phyloP scores from a whole-genome alignment of 2,888 invertebrate genomes.

The Ichneumon xanthorius region DNA sequence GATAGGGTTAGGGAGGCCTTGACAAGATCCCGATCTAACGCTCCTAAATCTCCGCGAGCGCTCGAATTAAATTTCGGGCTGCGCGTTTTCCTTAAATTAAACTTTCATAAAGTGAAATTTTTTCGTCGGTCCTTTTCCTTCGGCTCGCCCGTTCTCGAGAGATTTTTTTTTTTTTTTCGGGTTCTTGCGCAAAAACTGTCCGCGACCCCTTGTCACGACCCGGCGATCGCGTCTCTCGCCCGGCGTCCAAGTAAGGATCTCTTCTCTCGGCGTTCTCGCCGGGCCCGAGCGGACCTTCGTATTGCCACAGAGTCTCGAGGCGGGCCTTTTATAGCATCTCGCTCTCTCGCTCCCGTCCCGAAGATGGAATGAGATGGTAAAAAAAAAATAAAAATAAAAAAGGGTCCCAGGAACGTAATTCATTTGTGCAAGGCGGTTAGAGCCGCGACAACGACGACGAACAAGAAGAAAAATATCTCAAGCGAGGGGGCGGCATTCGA shows the following conservation, averaged over 20 bases:
- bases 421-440: slow-evolving; percentile 28
- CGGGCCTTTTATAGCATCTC: slow-evolving; percentile 70
- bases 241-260: slow-evolving; percentile 64
- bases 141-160: neutral
- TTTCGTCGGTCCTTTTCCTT: neutral
- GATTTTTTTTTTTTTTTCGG: slow-evolving; percentile 9
- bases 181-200: slow-evolving; percentile 49
- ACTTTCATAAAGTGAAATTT: neutral
- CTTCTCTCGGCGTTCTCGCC: slow-evolving; percentile 34
- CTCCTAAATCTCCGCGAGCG: neutral
- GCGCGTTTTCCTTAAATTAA: neutral
- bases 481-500: slow-evolving; percentile 30
- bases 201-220: slow-evolving; percentile 56
- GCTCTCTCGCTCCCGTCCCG: slow-evolving; percentile 61
- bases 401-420: slow-evolving; percentile 46
- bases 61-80: neutral
- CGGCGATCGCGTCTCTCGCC: slow-evolving; percentile 49
- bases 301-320: slow-evolving; percentile 63
- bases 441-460: slow-evolving; percentile 1
- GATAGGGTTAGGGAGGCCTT: neutral
- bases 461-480: slow-evolving; percentile 37
- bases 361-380: slow-evolving; percentile 52
- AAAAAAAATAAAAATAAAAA: slow-evolving; percentile 38
- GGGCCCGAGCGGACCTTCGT: slow-evolving; percentile 52
- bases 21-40: neutral